Conservation (phyloP, 2,888 invertebrate species). For the Philereme vetulata region DNA sequence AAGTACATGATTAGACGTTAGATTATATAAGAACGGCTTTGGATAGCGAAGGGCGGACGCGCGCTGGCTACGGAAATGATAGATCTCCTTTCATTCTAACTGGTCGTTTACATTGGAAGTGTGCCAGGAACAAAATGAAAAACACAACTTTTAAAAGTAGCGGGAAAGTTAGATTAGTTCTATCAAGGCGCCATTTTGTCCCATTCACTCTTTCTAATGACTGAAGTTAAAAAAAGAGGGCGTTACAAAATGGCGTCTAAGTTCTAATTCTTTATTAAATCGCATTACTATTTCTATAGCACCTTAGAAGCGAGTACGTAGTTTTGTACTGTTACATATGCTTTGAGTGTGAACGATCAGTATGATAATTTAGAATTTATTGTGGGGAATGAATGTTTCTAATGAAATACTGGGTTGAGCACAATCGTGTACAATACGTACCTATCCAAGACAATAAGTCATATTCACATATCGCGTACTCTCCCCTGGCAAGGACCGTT, state of each 20-base stretch:
- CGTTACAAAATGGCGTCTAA: not conserved
- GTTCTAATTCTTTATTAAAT: not conserved
- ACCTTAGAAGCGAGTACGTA: not conserved
- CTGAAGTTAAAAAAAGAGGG: not conserved
- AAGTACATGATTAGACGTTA: conserved; percentile 68
- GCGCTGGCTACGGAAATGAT: conserved; percentile 50
- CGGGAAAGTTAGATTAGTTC: not conserved
- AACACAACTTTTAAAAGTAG: not conserved
- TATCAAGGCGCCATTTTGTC: not conserved
- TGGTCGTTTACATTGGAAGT: conserved; percentile 37
- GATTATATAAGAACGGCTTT: conserved; percentile 42
- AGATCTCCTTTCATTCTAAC: conserved; percentile 66
- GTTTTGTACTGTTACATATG: not conserved
- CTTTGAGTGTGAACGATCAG: conserved; percentile 8
- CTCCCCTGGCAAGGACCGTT: conserved; percentile 60
- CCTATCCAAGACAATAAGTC: conserved; percentile 76
- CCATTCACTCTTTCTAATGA: not conserved
- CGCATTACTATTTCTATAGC: no score
- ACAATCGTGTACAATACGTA: conserved; percentile 70
- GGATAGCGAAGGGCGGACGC: conserved; percentile 42
- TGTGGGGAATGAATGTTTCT: conserved; percentile 50
- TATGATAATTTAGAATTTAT: conserved; percentile 48
- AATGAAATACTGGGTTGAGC: conserved; percentile 76
- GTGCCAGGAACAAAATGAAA: not conserved
- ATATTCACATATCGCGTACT: conserved; percentile 75